Conservation (phyloP, 2,113 vertebrate genomes). For the Strigops habroptila region DNA sequence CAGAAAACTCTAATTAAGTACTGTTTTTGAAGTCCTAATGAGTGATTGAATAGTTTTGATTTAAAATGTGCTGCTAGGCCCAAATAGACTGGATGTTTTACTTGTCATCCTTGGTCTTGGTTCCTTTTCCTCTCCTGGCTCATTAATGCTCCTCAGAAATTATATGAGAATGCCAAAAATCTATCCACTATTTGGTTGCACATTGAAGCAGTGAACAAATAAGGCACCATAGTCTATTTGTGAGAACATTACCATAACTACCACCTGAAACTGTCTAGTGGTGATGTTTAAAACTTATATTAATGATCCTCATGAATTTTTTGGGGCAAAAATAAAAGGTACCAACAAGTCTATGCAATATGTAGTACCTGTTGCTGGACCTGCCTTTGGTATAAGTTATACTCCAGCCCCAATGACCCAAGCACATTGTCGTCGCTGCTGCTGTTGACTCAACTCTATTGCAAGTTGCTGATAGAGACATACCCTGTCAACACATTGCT, state of each 20-base stretch:
- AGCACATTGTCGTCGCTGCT: neutral
- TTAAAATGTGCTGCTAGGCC: neutral
- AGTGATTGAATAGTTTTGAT: neutral
- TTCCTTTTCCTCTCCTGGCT: neutral
- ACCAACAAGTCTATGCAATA: neutral
- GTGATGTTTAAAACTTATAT: neutral
- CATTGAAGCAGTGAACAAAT: neutral
- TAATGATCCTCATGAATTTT: neutral
- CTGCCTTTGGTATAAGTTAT: neutral
- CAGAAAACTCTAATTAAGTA: neutral
- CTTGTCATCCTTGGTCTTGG: neutral
- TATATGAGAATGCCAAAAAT: neutral
- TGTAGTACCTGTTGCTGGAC: neutral
- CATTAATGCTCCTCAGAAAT: neutral
- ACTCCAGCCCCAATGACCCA: neutral
- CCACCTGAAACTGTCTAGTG: neutral
- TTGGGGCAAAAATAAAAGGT: accelerated
- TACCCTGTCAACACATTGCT: neutral
- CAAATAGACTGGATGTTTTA: neutral
- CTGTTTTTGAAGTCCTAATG: neutral
- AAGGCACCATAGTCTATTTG: neutral
- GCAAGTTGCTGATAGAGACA: neutral
- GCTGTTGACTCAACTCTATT: neutral
- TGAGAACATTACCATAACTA: neutral
- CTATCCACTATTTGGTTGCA: neutral